Percentiles rank a stretch among this genome's conserved stretches.
These are phyloP conservation scores for Isurus oxyrinchus DNA, from an alignment of 2,113 vertebrate genomes.

Conservation along the genomic window DNA sequence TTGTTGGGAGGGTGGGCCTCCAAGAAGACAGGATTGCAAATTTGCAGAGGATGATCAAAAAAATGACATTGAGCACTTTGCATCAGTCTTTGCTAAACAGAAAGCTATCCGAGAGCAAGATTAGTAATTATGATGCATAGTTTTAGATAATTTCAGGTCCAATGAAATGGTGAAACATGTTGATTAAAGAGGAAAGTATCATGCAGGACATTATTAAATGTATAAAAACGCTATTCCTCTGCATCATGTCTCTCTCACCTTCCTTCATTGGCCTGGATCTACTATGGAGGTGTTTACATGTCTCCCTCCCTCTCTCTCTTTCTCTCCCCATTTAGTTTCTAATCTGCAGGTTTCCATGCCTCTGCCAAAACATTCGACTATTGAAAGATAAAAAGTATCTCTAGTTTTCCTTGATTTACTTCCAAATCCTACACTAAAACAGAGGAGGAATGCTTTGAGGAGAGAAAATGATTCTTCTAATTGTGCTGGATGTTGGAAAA, in stretches of 20 bases:
- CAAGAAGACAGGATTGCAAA: neutral
- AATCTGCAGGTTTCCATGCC: neutral
- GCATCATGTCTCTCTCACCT: neutral
- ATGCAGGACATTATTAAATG: neutral
- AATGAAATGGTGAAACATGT: no score
- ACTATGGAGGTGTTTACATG: neutral
- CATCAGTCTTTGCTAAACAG: neutral
- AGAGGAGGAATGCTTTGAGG: neutral
- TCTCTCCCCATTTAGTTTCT: neutral
- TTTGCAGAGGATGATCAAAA: neutral
- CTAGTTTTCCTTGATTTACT: neutral
- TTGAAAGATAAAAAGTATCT: neutral
- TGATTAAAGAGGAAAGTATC: neutral
- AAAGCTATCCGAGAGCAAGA: neutral
- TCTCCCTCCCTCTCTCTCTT: no score
- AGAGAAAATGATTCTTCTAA: neutral
- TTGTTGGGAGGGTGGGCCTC: neutral
- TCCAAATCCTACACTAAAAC: neutral
- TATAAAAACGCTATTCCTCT: neutral
- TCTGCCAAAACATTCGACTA: neutral
- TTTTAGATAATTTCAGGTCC: no score
- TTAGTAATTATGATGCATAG: neutral
- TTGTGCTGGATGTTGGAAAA: neutral
- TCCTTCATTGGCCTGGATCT: neutral
- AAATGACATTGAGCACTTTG: neutral